Conservation (phyloP, 2,888 invertebrate genomes). For the Panzeria rudis region DNA sequence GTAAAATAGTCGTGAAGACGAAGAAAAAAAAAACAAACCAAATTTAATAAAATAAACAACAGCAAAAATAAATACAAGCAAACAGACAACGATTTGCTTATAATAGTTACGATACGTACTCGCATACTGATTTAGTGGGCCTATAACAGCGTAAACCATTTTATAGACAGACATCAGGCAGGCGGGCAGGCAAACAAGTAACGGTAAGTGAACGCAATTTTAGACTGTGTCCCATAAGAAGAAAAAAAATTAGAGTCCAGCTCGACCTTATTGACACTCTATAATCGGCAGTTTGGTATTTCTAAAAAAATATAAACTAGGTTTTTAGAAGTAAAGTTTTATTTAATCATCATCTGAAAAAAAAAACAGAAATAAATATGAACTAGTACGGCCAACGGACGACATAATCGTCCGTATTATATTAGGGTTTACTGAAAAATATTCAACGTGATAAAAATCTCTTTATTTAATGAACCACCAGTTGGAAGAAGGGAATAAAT, state of each 20-base stretch:
- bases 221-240: slow-evolving; percentile 55
- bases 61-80: slow-evolving; percentile 7
- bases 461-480: too few relatives aligned
- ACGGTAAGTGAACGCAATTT: slow-evolving; percentile 72
- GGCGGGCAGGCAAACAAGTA: slow-evolving; percentile 56
- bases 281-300: too few relatives aligned
- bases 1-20: slow-evolving; percentile 45
- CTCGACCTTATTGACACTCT: slow-evolving; percentile 2
- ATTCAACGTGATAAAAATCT: too few relatives aligned
- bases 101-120: slow-evolving; percentile 26
- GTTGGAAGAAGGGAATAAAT: too few relatives aligned
- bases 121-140: slow-evolving; percentile 38
- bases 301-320: too few relatives aligned
- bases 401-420: too few relatives aligned
- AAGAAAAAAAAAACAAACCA: slow-evolving; percentile 18
- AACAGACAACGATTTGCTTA: slow-evolving; percentile 17
- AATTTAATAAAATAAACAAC: slow-evolving; percentile 36
- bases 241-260: slow-evolving; percentile 46
- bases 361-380: too few relatives aligned
- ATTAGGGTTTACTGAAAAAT: too few relatives aligned
- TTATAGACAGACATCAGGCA: slow-evolving; percentile 46
- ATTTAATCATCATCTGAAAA: too few relatives aligned
- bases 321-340: too few relatives aligned
- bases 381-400: too few relatives aligned
- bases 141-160: slow-evolving; percentile 62